Conservation (phyloP, 2,113 vertebrate genomes). For the Junco hyemalis region DNA sequence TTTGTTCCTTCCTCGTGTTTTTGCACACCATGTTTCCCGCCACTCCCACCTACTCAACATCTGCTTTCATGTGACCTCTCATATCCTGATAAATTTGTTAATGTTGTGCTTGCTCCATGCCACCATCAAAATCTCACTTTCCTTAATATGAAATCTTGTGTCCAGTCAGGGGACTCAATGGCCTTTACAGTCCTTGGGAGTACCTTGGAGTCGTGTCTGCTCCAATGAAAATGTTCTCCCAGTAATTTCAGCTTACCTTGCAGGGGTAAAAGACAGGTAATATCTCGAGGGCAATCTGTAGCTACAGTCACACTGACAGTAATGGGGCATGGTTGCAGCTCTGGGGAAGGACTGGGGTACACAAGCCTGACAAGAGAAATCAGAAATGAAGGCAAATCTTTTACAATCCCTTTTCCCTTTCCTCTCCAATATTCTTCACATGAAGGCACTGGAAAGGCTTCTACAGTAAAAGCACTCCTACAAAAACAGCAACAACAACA, state of each 20-base stretch:
- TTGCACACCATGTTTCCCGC: not conserved
- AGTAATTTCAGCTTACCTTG: not conserved
- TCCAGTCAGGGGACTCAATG: not conserved
- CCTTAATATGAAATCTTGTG: not conserved
- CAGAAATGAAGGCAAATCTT: not conserved
- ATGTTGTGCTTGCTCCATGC: not conserved
- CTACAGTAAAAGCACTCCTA: not conserved
- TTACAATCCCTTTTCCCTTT: not conserved
- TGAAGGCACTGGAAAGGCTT: not conserved
- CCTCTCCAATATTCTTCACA: not conserved
- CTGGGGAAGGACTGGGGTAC: not conserved
- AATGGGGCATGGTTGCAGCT: not conserved
- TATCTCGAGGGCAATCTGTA: not conserved
- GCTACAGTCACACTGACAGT: not conserved
- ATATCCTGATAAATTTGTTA: not conserved
- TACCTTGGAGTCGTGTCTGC: not conserved
- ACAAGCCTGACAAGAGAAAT: not conserved
- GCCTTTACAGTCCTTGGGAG: not conserved
- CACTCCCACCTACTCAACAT: not conserved
- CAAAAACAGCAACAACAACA: not conserved
- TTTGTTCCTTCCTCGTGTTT: not conserved
- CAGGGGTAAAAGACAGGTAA: not conserved
- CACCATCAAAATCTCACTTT: not conserved
- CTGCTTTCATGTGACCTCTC: not conserved
- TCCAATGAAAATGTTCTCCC: not conserved